Conservation (phyloP, 2,113 vertebrate species). For the Cavia porcellus region DNA sequence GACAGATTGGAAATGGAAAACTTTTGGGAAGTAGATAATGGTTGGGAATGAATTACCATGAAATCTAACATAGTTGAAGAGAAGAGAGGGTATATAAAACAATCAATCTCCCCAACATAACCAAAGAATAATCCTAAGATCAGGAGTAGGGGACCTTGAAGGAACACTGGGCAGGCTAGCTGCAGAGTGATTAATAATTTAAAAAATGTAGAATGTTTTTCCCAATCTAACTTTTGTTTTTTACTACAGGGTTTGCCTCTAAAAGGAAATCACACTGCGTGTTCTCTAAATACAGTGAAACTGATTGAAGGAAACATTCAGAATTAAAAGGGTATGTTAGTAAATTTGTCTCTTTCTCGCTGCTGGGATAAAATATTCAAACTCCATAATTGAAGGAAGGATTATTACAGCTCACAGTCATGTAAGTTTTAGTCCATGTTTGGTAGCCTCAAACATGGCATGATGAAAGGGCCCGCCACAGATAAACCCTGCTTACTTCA, state of each 20-base stretch:
- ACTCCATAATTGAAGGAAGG: background rate
- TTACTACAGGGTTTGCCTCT: background rate
- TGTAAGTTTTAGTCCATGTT: background rate
- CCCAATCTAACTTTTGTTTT: background rate
- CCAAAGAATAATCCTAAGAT: background rate
- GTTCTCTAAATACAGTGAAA: background rate
- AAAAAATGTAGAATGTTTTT: conserved; percentile 1
- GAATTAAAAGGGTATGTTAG: background rate
- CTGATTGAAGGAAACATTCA: background rate
- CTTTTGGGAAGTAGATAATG: background rate
- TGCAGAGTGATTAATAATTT: background rate
- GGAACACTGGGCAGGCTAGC: background rate
- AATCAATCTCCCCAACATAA: background rate
- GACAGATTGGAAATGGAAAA: conserved; percentile 2
- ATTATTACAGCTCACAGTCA: background rate
- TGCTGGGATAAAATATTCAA: background rate
- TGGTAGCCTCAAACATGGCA: background rate
- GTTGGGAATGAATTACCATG: background rate
- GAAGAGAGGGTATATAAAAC: background rate
- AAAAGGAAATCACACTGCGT: background rate
- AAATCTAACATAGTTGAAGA: background rate
- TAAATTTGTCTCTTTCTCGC: background rate
- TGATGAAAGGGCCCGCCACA: background rate
- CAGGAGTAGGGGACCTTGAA: background rate
- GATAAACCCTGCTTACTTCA: no score